Percentiles rank a stretch among this genome's conserved stretches.
Evolutionary conservation across 2,888 invertebrate genomes (phyloP).

Genomic region (Smittia sp.): DNA sequence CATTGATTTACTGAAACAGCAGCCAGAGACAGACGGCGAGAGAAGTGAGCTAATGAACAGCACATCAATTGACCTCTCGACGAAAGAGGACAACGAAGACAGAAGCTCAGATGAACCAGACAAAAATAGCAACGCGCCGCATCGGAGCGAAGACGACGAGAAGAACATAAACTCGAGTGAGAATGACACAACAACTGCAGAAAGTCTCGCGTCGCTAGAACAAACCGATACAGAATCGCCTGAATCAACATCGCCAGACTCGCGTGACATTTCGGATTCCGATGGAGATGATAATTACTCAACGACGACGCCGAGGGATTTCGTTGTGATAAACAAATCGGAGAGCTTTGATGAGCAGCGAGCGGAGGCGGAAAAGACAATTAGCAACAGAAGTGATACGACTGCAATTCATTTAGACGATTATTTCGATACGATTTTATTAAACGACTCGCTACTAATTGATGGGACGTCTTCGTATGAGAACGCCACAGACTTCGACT

Average conservation of each 20-base stretch:
- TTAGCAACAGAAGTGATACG: neutral
- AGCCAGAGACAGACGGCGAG: too few species aligned
- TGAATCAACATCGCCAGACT: neutral
- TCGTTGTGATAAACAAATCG: too few species aligned
- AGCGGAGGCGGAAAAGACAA: neutral
- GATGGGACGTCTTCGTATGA: neutral
- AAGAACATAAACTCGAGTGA: constrained; percentile 9
- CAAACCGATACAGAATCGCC: too few species aligned
- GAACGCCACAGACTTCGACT: neutral
- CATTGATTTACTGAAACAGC: too few species aligned
- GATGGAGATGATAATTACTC: neutral
- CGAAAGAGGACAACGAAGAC: too few species aligned
- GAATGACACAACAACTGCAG: neutral
- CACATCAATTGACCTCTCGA: too few species aligned
- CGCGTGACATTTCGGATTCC: neutral
- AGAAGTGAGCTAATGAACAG: too few species aligned
- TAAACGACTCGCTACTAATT: neutral
- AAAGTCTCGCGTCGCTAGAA: too few species aligned
- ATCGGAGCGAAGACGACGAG: too few species aligned
- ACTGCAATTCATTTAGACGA: neutral
- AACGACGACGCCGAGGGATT: neutral
- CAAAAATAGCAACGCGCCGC: too few species aligned
- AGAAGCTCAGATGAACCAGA: too few species aligned
- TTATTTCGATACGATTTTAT: neutral
- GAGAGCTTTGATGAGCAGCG: neutral